A percentile compares a stretch with the other conserved stretches of the same genome.
These are phyloP conservation scores for Trachymyrmex septentrionalis DNA, from an alignment of 1,140 invertebrate genomes.

Conservation along the genomic window DNA sequence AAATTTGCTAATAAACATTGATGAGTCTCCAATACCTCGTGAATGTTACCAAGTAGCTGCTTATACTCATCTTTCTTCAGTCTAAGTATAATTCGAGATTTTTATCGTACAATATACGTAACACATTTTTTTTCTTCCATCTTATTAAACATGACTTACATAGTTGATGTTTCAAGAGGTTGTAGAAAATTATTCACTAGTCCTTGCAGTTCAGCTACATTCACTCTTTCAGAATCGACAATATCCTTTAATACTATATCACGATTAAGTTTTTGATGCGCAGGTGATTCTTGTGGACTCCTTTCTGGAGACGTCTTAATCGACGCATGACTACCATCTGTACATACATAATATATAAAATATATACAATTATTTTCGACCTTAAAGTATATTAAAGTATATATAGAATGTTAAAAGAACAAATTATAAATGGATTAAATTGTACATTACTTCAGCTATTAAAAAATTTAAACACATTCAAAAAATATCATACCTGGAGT, in stretches of 20 bases:
- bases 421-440: not conserved
- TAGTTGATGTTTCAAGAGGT: constrained; percentile 93
- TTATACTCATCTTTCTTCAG: constrained; percentile 94
- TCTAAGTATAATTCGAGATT: constrained; percentile 85
- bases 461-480: not conserved
- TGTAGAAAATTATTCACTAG: constrained; percentile 94
- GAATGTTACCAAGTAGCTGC: constrained; percentile 95
- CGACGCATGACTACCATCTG: constrained; percentile 49
- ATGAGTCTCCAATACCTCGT: constrained; percentile 94
- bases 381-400: not conserved
- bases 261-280: constrained; percentile 90
- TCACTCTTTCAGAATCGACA: constrained; percentile 95
- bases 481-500: constrained; percentile 80
- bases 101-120: constrained; percentile 9
- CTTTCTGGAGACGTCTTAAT: constrained; percentile 88
- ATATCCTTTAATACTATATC: constrained; percentile 96
- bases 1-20: constrained; percentile 92
- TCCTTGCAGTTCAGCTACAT: constrained; percentile 95
- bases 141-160: constrained; percentile 89
- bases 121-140: not conserved
- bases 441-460: not conserved
- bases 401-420: not conserved
- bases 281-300: constrained; percentile 84
- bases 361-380: not conserved
- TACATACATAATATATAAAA: not conserved